These are phyloP conservation scores for Drosophila longiperda DNA, from an alignment of 2,888 invertebrate genomes.

Conservation along the genomic window DNA sequence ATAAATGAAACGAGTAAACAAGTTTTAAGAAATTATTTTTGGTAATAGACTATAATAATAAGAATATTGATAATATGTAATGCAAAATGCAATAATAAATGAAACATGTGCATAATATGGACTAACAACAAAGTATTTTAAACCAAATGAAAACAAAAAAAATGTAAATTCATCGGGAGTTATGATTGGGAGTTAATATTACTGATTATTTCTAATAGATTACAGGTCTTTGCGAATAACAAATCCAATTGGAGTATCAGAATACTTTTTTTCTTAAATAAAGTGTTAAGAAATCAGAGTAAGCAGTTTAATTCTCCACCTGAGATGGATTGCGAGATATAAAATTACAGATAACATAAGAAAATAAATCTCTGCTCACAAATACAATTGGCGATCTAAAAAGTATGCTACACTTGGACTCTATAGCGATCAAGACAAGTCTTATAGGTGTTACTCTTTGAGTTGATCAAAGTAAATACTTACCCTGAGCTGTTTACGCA, in stretches of 20 bases:
- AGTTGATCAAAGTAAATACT: constrained; percentile 17
- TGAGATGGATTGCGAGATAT: not conserved
- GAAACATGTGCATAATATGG: constrained; percentile 77
- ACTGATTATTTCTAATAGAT: not conserved
- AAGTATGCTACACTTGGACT: constrained; percentile 24
- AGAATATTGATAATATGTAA: constrained; percentile 71
- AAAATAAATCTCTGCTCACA: not conserved
- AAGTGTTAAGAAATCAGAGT: not conserved
- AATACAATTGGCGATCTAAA: not conserved
- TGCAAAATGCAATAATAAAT: constrained; percentile 76
- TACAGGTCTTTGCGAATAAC: not conserved
- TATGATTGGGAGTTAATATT: not conserved
- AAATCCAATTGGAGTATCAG: not conserved
- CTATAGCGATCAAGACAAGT: too few relatives aligned
- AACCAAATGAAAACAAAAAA: not conserved
- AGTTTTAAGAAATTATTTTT: constrained; percentile 83
- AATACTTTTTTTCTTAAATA: not conserved
- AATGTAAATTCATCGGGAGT: constrained; percentile 4
- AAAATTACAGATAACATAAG: not conserved
- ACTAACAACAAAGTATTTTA: constrained; percentile 59
- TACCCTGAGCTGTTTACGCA: constrained; percentile 9
- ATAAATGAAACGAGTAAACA: constrained; percentile 70
- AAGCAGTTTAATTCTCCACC: not conserved
- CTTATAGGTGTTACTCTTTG: not conserved
- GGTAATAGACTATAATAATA: constrained; percentile 81